Conservation (phyloP, 2,113 vertebrate species). For the Donacobius atricapilla region DNA sequence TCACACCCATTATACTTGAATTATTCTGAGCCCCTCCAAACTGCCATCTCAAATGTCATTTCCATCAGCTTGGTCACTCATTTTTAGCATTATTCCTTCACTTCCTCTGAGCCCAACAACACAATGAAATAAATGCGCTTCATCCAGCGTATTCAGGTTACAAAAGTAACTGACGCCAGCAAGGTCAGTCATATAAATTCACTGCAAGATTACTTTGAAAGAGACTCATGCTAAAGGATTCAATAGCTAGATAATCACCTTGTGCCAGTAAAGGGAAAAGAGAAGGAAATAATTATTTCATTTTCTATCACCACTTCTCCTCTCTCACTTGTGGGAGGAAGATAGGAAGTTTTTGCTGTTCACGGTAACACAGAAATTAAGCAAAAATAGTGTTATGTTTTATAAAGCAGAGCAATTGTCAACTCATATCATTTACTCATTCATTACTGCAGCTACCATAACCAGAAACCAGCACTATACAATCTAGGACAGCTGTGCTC, state of each 20-base stretch:
- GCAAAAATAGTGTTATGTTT: neutral
- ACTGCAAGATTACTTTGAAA: neutral
- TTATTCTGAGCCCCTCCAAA: neutral
- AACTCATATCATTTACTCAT: neutral
- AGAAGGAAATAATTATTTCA: neutral
- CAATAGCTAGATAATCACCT: neutral
- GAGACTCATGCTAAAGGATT: neutral
- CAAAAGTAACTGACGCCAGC: neutral
- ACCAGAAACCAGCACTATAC: neutral
- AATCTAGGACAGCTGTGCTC: neutral
- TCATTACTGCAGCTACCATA: conserved; percentile 2
- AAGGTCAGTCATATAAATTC: neutral
- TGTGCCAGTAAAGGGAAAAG: neutral
- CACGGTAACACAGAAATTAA: neutral
- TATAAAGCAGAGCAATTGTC: neutral
- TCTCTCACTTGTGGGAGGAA: neutral
- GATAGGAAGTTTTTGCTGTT: neutral
- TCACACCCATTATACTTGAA: neutral
- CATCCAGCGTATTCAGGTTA: neutral
- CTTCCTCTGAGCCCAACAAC: neutral
- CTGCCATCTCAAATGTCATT: neutral
- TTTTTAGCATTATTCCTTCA: neutral
- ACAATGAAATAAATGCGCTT: neutral
- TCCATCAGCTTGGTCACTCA: neutral
- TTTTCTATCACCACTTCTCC: neutral